These are phyloP conservation scores for Loris lydekkerianus DNA, from an alignment of 2,797 vertebrate genomes.

Conservation along the genomic window DNA sequence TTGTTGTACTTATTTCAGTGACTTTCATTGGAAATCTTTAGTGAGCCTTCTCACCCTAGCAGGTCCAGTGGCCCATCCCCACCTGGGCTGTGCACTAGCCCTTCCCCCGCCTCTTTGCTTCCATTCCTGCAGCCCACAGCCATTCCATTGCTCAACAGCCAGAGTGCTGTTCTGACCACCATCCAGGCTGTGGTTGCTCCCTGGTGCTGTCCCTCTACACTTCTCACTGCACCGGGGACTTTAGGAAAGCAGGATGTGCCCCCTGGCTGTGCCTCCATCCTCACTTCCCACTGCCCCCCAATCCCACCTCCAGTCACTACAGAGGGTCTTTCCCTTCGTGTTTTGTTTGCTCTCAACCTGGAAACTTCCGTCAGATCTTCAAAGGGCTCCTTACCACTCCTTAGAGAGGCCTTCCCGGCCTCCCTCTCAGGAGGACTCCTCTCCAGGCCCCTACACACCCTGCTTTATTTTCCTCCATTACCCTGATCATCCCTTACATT, in stretches of 20 bases:
- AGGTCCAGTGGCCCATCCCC: rapidly evolving
- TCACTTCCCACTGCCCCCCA: no score
- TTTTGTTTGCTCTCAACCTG: neutral
- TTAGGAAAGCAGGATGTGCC: neutral
- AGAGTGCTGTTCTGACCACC: neutral
- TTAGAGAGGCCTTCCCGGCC: neutral
- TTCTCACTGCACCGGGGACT: neutral
- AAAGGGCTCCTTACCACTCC: neutral
- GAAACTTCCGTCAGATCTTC: neutral
- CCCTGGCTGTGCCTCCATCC: no score
- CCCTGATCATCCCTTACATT: neutral
- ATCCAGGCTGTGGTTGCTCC: neutral
- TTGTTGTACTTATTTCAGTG: neutral
- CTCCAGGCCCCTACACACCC: no score
- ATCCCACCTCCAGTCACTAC: no score
- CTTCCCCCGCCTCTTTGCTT: neutral
- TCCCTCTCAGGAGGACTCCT: neutral
- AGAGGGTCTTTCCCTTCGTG: neutral
- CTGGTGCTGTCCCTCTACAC: rapidly evolving
- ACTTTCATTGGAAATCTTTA: neutral
- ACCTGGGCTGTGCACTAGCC: neutral
- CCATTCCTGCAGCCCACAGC: neutral
- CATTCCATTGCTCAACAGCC: neutral
- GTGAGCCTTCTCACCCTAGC: neutral
- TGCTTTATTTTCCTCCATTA: neutral